Base-by-base conservation (phyloP, 2,797 vertebrate species). In the Glyptemys insculpta region DNA sequence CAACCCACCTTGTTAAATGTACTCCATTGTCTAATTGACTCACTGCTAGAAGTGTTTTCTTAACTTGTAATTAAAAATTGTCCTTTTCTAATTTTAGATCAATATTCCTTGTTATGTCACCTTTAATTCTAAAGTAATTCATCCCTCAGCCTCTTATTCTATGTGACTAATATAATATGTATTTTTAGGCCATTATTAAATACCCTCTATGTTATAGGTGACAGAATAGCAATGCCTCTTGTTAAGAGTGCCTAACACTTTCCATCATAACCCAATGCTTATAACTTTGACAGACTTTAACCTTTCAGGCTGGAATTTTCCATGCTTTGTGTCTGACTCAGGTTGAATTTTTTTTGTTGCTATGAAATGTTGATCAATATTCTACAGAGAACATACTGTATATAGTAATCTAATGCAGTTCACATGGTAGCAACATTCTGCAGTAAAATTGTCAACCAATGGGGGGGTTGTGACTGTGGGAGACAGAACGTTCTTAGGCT, bases 101-200 rank as follows among this genome's bases (percentile, higher is more conserved):
- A 92, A 86, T 54, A 57, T 41, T 96, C n/a, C 76, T 96, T 87
- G 79, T 97, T 96, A 95, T 91, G 94, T 96, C 95, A 95, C 93
- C 76, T 83, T 95, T 93, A 96, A 96, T 96, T 97, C 96, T 96
- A 89, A 94, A 97, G 91, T 93, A 97, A 95, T 97, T 96, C 85
- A 53, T 90, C 94, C 90, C 90, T 80, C 92, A 95, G 4, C 93
- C 94, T 95, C 94, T 95, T 96, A 95, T 91, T 86, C 94, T 86
- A 56, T 93, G 78, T 97, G 97, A 97, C 94, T 97, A 96, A 97
- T 86, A 91, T 95, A 91, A 95, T 96, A 94, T 93, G 95, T 96
- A 97, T 96, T 96, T 96, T 97, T 97, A 95, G 96, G 94, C 95
- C 81, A 41, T 86, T 96, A 96, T 91, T 95, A 97, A 97, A 96